Conservation (phyloP, 2,113 vertebrate species). For the Talpa occidentalis region DNA sequence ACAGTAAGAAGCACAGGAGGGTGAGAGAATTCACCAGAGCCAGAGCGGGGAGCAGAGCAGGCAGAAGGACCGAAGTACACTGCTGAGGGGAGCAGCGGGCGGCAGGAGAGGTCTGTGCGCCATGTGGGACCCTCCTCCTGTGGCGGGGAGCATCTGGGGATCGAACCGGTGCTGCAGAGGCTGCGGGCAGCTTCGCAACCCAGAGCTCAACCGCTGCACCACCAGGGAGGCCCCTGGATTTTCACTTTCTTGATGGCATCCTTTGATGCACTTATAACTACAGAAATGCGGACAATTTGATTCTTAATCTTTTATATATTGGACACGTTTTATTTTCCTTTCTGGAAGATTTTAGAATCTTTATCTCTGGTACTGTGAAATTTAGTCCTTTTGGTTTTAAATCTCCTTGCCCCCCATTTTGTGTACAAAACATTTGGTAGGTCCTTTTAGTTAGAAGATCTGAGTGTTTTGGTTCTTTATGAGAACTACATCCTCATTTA, state of each 20-base stretch:
- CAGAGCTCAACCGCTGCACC: no score
- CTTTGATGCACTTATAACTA: background rate
- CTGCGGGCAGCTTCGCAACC: no score
- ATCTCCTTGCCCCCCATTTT: background rate
- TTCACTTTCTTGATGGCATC: background rate
- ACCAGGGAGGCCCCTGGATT: no score
- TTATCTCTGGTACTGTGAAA: background rate
- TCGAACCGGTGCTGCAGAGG: no score
- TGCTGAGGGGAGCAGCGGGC: no score
- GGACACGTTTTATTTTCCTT: background rate
- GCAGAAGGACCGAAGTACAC: no score
- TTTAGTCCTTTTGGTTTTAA: background rate
- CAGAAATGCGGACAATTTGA: background rate
- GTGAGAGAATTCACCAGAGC: no score
- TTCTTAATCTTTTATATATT: background rate
- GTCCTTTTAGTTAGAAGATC: background rate
- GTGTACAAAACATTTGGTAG: background rate
- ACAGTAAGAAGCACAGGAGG: no score
- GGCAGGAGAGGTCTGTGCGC: no score
- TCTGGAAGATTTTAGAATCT: background rate
- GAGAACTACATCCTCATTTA: background rate
- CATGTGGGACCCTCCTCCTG: no score
- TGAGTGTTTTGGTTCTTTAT: background rate
- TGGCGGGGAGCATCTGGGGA: no score
- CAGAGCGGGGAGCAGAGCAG: no score